Evolutionary conservation across 2,888 invertebrate species (phyloP), one percentile per base, ranked within the genome.

Genomic region (Meteorus colon): DNA sequence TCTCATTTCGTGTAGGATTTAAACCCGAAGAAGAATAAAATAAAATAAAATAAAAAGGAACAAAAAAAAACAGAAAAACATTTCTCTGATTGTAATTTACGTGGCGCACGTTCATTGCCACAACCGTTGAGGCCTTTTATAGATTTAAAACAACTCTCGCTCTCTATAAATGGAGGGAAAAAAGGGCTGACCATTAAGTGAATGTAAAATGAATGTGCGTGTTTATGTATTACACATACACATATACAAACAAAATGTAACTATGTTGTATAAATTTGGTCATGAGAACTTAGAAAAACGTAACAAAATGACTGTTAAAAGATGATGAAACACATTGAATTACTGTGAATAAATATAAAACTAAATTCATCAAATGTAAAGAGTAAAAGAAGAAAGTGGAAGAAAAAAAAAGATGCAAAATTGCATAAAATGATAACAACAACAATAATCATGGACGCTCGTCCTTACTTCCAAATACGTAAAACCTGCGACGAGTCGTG

Each of bases 381-480:
- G 66, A 63, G 29, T 48, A 24, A 65, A 41, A 34, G 14, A 12
- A 60, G 34, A 66, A 66, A 72, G 62, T 67, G 63, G 8, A 62
- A 72, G 62, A 48, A 71, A 72, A 66, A 48, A 71, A 63, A 34
- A 12, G 51, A 12, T 67, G 27, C 29, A 55, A 78, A 79, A 77
- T 72, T 41, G 37, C 31, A 65, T 6, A 79, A 80, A 78, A 73
- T 77, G 81, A 81, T 81, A 81, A 81, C 75, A 80, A 79, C 74
- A 74, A 74, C 75, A 78, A 79, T 78, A 16, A 48, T 55, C 19
- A 19, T 55, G 74, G 79, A 80, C 77, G 77, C 77, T 79, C 79
- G 80, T 81, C 80, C 81, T 81, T 81, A 81, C 81, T 81, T 78
- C 81, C 81, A 81, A 81, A 81, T 81, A 81, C 79, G 85, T 83